Conservation (phyloP, 2,888 invertebrate species). For the Cylindroiulus punctatus region DNA sequence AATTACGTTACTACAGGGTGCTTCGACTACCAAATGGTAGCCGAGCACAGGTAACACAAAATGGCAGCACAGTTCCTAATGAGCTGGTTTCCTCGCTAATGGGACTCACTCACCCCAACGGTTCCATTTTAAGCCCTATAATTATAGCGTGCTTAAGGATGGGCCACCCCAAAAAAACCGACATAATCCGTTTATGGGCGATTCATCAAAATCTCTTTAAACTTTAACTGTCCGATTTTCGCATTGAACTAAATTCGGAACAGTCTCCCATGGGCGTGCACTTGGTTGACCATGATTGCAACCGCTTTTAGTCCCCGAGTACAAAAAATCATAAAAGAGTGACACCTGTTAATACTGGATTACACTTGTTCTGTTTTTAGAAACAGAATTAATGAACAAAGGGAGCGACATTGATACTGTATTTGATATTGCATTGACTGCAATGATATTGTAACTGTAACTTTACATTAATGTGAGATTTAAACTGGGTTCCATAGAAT, state of each 20-base stretch:
- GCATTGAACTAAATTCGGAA: not conserved
- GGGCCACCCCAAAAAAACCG: not conserved
- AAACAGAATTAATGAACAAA: no score
- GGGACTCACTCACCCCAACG: not conserved
- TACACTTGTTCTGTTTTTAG: no score
- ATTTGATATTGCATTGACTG: no score
- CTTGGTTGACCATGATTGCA: not conserved
- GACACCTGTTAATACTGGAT: no score
- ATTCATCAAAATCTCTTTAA: not conserved
- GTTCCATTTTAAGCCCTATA: slow-evolving; percentile 3
- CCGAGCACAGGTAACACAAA: not conserved
- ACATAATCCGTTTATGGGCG: slow-evolving; percentile 2
- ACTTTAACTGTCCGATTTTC: not conserved
- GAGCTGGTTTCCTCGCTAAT: not conserved
- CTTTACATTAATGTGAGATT: no score
- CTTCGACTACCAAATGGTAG: not conserved
- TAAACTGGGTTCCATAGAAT: no score
- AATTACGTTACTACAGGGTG: slow-evolving; percentile 22
- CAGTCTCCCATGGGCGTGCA: not conserved
- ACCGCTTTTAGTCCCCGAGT: not conserved
- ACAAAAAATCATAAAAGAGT: not conserved
- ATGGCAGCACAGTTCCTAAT: not conserved
- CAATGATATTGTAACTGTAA: no score
- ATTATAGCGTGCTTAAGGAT: not conserved
- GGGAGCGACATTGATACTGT: no score